A percentile compares a stretch with the other conserved stretches of the same genome.
These are phyloP conservation scores for Hetaerina titia DNA, from an alignment of 2,888 invertebrate species.

Conservation along the genomic window DNA sequence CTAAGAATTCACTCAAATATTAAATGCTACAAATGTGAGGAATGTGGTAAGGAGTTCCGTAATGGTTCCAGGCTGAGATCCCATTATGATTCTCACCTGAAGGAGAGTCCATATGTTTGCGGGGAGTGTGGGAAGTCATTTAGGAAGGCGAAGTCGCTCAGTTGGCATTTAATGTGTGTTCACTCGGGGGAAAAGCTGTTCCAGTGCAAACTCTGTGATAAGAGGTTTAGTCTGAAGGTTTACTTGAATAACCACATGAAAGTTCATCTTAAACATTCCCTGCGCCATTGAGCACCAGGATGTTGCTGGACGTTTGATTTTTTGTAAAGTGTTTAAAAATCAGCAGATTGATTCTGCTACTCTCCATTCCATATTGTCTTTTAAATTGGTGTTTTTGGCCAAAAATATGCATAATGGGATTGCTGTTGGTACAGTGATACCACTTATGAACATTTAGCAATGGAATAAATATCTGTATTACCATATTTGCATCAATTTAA, in stretches of 20 bases:
- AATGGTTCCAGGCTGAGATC: not conserved
- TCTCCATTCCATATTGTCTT: too few relatives aligned
- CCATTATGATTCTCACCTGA: not conserved
- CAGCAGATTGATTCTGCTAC: too few relatives aligned
- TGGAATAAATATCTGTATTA: too few relatives aligned
- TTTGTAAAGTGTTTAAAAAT: too few relatives aligned
- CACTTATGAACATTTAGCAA: too few relatives aligned
- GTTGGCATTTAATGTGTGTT: not conserved
- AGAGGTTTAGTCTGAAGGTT: not conserved
- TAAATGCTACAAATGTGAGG: not conserved
- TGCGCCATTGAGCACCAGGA: too few relatives aligned
- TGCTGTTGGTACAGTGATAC: too few relatives aligned
- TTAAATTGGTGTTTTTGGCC: too few relatives aligned
- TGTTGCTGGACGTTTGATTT: too few relatives aligned
- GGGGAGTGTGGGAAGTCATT: slow-evolving; percentile 11
- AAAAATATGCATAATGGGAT: too few relatives aligned
- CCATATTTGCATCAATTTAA: too few relatives aligned
- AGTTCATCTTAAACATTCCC: not conserved
- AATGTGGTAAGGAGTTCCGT: not conserved
- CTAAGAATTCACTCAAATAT: not conserved
- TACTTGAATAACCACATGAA: slow-evolving; percentile 1
- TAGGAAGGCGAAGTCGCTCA: not conserved
- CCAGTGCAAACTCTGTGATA: not conserved
- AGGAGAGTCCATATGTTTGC: not conserved
- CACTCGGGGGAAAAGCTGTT: not conserved